These are phyloP conservation scores for Caenorhabditis wallacei DNA, from an alignment of 2,888 invertebrate genomes.

Conservation along the genomic window DNA sequence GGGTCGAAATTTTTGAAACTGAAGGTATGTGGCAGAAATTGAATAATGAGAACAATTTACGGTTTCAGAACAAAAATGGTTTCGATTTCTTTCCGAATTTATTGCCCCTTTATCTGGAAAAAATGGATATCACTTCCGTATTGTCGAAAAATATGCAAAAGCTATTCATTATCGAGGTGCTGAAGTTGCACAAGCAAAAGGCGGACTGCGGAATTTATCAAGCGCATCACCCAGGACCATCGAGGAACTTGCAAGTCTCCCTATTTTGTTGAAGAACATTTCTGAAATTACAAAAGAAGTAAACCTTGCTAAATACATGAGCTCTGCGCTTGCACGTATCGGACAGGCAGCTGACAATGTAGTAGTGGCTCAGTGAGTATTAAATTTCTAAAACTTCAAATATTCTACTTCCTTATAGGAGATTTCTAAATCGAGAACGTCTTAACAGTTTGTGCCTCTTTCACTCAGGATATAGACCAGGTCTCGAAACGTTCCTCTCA, in stretches of 20 bases:
- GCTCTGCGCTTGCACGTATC: background rate
- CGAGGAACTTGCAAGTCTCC: background rate
- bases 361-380: background rate
- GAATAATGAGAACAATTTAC: background rate
- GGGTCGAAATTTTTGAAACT: slow-evolving; percentile 13
- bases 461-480: slow-evolving; percentile 8
- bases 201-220: background rate
- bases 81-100: background rate
- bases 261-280: background rate
- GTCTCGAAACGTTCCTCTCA: slow-evolving; percentile 4
- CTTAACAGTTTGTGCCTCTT: background rate
- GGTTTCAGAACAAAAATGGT: slow-evolving; percentile 25
- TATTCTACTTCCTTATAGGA: background rate
- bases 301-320: slow-evolving; percentile 21
- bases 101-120: background rate
- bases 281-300: slow-evolving; percentile 10
- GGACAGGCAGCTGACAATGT: background rate
- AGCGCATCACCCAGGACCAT: background rate
- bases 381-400: background rate
- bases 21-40: slow-evolving; percentile 3
- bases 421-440: background rate
- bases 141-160: slow-evolving; percentile 13
- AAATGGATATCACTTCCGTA: slow-evolving; percentile 13
- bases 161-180: background rate
- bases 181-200: background rate